Conservation (phyloP, 92 coral and sea anemone species). For the Zoanthus sociatus region DNA sequence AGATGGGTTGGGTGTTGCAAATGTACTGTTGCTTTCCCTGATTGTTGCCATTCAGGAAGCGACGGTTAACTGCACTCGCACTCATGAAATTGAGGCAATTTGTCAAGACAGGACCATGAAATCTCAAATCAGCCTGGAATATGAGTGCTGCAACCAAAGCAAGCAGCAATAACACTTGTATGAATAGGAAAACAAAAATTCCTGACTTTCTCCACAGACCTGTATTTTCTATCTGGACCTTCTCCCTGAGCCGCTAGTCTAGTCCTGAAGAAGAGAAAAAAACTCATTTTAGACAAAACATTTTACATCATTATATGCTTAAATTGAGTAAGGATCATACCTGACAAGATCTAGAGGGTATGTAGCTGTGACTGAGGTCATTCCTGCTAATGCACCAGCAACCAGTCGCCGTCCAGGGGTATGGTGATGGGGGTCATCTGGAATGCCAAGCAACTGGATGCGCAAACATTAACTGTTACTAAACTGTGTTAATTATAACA, state of each 20-base stretch:
- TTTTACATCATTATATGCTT: too few species aligned
- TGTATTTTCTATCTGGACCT: constrained; percentile 80
- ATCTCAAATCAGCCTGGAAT: too few species aligned
- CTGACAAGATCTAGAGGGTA: constrained; percentile 48
- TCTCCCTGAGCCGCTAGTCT: constrained; percentile 84
- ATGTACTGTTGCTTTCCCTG: too few species aligned
- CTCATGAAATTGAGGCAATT: too few species aligned
- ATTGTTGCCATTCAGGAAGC: too few species aligned
- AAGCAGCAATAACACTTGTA: too few species aligned
- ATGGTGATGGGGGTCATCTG: constrained; percentile 73
- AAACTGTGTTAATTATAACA: background rate
- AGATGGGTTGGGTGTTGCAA: too few species aligned
- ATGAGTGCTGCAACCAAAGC: too few species aligned
- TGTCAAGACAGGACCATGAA: too few species aligned
- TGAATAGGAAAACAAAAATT: background rate
- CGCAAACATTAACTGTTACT: background rate
- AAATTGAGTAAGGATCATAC: background rate
- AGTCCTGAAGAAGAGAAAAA: constrained; percentile 55
- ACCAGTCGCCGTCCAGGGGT: constrained; percentile 62
- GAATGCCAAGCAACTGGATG: constrained; percentile 65
- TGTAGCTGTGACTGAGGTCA: constrained; percentile 75
- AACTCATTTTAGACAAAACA: too few species aligned
- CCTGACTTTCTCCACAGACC: constrained; percentile 32
- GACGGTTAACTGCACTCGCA: too few species aligned
- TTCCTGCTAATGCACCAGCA: constrained; percentile 78